These are phyloP conservation scores for Platycercus adscitus DNA, from an alignment of 2,113 vertebrate species.

Conservation along the genomic window DNA sequence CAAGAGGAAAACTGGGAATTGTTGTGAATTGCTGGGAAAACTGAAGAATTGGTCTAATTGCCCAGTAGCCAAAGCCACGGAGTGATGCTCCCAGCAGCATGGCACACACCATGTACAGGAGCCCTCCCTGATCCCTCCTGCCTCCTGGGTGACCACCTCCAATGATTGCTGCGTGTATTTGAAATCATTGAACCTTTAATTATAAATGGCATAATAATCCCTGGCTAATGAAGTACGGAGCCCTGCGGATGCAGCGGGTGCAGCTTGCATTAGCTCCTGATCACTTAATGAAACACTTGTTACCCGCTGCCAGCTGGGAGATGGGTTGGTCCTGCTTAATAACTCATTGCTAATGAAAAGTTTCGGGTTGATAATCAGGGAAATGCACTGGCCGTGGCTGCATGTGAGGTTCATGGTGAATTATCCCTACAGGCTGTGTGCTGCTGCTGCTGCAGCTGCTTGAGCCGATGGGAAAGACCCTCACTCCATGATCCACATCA, in stretches of 20 bases:
- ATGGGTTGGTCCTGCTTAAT: conserved; percentile 23
- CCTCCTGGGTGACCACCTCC: background rate
- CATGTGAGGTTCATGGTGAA: background rate
- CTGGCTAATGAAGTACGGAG: background rate
- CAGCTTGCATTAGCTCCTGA: background rate
- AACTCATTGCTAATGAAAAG: conserved; percentile 55
- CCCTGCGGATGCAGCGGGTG: background rate
- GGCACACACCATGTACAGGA: rapidly evolving
- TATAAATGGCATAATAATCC: background rate
- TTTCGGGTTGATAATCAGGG: background rate
- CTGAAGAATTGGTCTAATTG: background rate
- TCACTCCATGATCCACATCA: rapidly evolving
- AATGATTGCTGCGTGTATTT: background rate
- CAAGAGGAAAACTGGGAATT: background rate
- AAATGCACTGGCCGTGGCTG: background rate
- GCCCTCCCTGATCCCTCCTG: rapidly evolving
- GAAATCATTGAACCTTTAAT: background rate
- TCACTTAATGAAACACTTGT: background rate
- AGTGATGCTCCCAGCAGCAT: background rate
- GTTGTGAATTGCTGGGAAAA: background rate
- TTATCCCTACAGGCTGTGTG: background rate
- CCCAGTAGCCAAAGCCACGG: rapidly evolving
- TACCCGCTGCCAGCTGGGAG: background rate
- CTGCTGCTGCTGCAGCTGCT: background rate
- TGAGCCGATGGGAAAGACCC: background rate